Evolutionary conservation across 1,140 invertebrate genomes (phyloP).

Genomic region (Chironomus striatipennis): DNA sequence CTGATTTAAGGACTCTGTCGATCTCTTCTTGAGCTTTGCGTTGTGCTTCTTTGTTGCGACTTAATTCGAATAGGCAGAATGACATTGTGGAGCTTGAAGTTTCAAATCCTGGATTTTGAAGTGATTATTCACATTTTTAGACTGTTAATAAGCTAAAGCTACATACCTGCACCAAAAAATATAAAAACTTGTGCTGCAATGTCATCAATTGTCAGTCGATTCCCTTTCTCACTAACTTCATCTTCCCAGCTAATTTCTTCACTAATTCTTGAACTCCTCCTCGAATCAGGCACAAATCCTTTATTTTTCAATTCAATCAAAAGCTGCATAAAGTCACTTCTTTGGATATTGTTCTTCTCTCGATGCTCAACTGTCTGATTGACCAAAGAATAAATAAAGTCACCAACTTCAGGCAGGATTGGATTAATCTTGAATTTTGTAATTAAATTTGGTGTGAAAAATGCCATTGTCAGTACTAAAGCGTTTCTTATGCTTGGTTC

Average conservation of each 20-base stretch:
- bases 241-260: too few species aligned
- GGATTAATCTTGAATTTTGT: conserved; percentile 27
- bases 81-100: conserved; percentile 28
- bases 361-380: conserved; percentile 33
- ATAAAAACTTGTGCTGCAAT: conserved; percentile 28
- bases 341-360: conserved; percentile 30
- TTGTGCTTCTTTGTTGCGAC: conserved; percentile 24
- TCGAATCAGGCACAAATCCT: not conserved
- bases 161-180: conserved; percentile 24
- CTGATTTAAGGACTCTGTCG: conserved; percentile 30
- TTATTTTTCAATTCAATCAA: conserved; percentile 24
- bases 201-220: conserved; percentile 24
- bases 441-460: conserved; percentile 30
- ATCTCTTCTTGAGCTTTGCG: conserved; percentile 40
- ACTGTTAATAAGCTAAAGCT: not conserved
- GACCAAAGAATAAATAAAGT: conserved; percentile 33
- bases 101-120: conserved; percentile 28
- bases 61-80: conserved; percentile 27
- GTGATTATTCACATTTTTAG: too few species aligned
- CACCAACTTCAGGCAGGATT: conserved; percentile 27
- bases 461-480: conserved; percentile 27
- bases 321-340: conserved; percentile 33
- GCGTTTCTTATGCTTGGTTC: conserved; percentile 24
- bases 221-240: not conserved
- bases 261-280: conserved; percentile 24